Evolutionary conservation across 2,113 vertebrate species (phyloP).

Genomic region (Clinocottus analis): DNA sequence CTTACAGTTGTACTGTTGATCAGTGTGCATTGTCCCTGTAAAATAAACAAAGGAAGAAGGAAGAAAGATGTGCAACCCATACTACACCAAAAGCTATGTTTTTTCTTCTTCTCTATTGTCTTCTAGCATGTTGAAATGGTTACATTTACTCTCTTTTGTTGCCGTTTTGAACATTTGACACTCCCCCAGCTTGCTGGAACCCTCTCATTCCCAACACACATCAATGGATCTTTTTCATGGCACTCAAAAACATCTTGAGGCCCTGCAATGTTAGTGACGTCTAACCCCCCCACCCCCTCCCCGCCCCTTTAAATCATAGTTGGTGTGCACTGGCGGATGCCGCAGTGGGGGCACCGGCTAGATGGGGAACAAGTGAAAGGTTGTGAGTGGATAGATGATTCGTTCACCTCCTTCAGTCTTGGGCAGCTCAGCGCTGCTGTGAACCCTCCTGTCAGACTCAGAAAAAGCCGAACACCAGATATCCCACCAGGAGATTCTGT

Average conservation of each 20-base stretch:
- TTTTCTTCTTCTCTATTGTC: background rate
- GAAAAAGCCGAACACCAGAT: slow-evolving; percentile 33
- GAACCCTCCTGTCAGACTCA: slow-evolving; percentile 44
- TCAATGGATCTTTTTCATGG: slow-evolving; percentile 3
- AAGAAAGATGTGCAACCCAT: background rate
- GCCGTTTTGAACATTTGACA: background rate
- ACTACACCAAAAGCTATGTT: background rate
- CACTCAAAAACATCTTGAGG: slow-evolving; percentile 20
- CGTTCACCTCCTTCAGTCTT: slow-evolving; percentile 20
- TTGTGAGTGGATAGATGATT: slow-evolving; percentile 33
- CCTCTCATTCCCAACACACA: slow-evolving; percentile 1
- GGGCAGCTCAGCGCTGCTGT: slow-evolving; percentile 44
- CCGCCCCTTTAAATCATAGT: background rate
- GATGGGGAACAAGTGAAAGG: slow-evolving; percentile 14
- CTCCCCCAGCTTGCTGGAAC: background rate
- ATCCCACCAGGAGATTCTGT: slow-evolving; percentile 53
- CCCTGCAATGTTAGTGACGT: slow-evolving; percentile 1
- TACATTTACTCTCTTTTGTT: background rate
- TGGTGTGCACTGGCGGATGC: background rate
- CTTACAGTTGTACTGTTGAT: too few species aligned
- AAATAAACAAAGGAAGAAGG: too few species aligned
- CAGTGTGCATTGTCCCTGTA: too few species aligned
- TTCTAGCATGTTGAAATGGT: background rate
- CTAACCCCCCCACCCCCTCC: too few species aligned
- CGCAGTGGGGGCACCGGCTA: background rate